Base-by-base conservation (phyloP, 2,113 vertebrate genomes). In the Pheucticus melanocephalus region DNA sequence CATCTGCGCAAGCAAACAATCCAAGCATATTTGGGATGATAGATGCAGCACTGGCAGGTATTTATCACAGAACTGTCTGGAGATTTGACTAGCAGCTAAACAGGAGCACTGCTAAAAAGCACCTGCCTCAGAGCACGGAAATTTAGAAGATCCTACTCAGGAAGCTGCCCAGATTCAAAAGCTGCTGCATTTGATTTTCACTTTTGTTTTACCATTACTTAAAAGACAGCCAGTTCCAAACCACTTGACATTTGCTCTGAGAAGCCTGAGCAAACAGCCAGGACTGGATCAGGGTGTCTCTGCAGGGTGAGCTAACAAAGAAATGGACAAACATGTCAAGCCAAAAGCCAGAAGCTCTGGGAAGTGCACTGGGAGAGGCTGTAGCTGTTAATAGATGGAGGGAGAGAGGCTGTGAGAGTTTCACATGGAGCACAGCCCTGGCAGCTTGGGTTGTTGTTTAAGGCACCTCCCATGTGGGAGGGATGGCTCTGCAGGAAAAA, bases 241-340 rank as follows among this genome's bases (percentile, higher is more conserved):
- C 50, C 65, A 59, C 54, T 80, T 88, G 92, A 76, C 71, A 90
- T 90, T 95, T 95, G 54, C 68, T 65, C 45, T 69, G 61, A 45
- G 60, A 95, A 88, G 88, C 75, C 79, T 50, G 71, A 96, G 82
- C 88, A 93, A 95, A 86, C 71, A 91, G 81, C 44, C 66, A 48
- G 53, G 91, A 71, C 88, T 48, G 79, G 59, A 30, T 70, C 33
- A 18, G 37, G 50, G 25, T 22, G 13, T 79, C 84, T 79, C 66
- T 40, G 56, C 27, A 16, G 16, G 1, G 15, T 56, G 70, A 63
- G n/a, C 78, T 80, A 71, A 92, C 79, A 86, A 72, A 93, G 87
- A 39, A 71, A 80, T 57, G 75, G 75, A 76, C 78, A 94, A 90
- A 88, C 35, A 69, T 16, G 37, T 77, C 87, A 79, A 82, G 44